Base-by-base conservation (phyloP, 1,140 invertebrate species). In the Drosophila malerkotliana region DNA sequence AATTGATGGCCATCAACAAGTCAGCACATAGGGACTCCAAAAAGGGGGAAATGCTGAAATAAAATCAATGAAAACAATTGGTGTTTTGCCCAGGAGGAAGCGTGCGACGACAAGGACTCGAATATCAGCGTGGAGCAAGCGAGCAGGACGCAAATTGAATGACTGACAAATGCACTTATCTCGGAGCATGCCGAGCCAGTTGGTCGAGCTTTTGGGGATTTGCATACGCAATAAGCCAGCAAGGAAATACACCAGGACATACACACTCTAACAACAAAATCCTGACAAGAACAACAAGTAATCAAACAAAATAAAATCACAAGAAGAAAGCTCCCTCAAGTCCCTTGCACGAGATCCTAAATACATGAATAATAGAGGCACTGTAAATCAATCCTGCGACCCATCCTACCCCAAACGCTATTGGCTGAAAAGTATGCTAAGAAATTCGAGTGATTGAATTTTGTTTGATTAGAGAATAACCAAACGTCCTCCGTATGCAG, bases 51-150 rank as follows among this genome's bases (percentile, higher is more conserved):
- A 55, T 28, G 41, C 61, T 49, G 54, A 77, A 62, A 69, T 44
- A 72, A 82, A 85, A 85, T 85, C 82, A 87, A 87, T 87, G 72
- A 75, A 87, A 78, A 72, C 74, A 87, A 87, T 85, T 87, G 82
- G 55, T 78, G 69, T 63, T 78, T 74, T 52, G 62, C 73, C 78
- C 77, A 74, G 57, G 72, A 60, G 82, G 52, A 58, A 60, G 44
- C 48, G 39, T 72, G 41, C 59, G 51, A 74, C 67, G 63, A 59
- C 72, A 75, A 48, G 48, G 49, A 59, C 54, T 54, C 39, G 52
- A 28, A 53, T 15, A 44, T 10, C 15, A 47, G 18, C 44, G 9
- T 24, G 44, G 44, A 47, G 44, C 44, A 24, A 34, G 51, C 51
- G 54, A 37, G 37, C 45, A 54, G 41, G 52, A 45, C 64, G 59